These are phyloP conservation scores for Petrosia ficiformis DNA, from an alignment of 37 sponge, comb jelly and placozoan species.

Conservation along the genomic window DNA sequence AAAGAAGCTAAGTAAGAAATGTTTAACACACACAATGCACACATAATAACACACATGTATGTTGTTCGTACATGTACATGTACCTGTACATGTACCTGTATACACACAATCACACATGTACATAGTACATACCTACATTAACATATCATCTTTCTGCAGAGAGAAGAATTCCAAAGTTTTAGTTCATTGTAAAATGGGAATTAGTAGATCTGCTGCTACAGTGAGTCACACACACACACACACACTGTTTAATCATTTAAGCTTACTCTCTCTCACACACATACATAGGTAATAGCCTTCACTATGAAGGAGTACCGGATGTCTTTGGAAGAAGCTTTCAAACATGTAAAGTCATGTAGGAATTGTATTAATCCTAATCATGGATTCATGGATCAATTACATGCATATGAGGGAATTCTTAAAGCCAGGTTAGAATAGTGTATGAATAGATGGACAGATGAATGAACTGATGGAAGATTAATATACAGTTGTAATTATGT, in stretches of 20 bases:
- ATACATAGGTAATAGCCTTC: constrained; percentile 85
- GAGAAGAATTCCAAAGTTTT: constrained; percentile 55
- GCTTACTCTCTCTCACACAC: not conserved
- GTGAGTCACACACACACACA: constrained; percentile 42
- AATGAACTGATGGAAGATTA: not conserved
- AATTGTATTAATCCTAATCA: constrained; percentile 86
- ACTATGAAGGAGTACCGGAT: constrained; percentile 95
- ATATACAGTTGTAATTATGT: not conserved
- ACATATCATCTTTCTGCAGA: too few species aligned
- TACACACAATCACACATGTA: too few species aligned
- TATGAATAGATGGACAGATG: not conserved
- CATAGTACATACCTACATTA: too few species aligned
- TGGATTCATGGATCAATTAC: constrained; percentile 83
- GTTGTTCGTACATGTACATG: too few species aligned
- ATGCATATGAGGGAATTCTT: constrained; percentile 90
- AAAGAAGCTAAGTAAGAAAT: constrained; percentile 82
- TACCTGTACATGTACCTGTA: too few species aligned
- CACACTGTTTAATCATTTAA: not conserved
- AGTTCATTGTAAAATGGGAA: constrained; percentile 96
- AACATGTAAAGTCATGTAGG: constrained; percentile 70
- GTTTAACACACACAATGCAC: too few species aligned
- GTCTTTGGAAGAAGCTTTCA: constrained; percentile 62
- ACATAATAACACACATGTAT: too few species aligned
- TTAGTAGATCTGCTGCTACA: constrained; percentile 96
- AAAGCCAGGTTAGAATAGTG: constrained; percentile 77